These are phyloP conservation scores for Zophobas atratus DNA, from an alignment of 1,140 invertebrate genomes.

Conservation along the genomic window DNA sequence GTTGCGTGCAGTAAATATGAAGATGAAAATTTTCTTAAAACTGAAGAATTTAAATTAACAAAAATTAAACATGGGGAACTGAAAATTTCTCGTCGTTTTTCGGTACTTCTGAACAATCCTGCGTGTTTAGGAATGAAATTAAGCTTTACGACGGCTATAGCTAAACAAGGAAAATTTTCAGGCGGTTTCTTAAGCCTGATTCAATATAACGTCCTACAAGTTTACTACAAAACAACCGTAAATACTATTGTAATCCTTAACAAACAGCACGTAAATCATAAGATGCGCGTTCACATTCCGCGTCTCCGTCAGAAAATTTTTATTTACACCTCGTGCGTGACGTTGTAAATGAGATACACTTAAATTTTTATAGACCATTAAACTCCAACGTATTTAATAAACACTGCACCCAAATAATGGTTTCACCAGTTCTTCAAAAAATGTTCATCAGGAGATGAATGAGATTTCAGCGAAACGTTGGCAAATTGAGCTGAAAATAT, in stretches of 20 bases:
- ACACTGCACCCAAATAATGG: conserved; percentile 7
- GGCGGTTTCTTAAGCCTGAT: background rate
- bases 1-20: background rate
- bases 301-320: conserved; percentile 28
- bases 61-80: too few species aligned
- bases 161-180: conserved; percentile 24
- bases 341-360: conserved; percentile 37
- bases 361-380: conserved; percentile 37
- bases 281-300: conserved; percentile 14
- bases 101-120: background rate
- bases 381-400: conserved; percentile 30
- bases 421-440: background rate
- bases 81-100: too few species aligned
- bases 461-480: too few species aligned
- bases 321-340: conserved; percentile 33
- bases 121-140: background rate
- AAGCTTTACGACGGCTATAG: background rate
- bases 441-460: background rate
- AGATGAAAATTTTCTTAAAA: conserved; percentile 18
- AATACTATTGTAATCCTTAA: conserved; percentile 38
- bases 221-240: conserved; percentile 43
- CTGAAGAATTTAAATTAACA: background rate
- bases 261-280: conserved; percentile 36
- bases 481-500: too few species aligned
- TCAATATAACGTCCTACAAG: conserved; percentile 16